These are phyloP conservation scores for Agonopterix alstromeriana DNA, from an alignment of 2,888 invertebrate species.

Conservation along the genomic window DNA sequence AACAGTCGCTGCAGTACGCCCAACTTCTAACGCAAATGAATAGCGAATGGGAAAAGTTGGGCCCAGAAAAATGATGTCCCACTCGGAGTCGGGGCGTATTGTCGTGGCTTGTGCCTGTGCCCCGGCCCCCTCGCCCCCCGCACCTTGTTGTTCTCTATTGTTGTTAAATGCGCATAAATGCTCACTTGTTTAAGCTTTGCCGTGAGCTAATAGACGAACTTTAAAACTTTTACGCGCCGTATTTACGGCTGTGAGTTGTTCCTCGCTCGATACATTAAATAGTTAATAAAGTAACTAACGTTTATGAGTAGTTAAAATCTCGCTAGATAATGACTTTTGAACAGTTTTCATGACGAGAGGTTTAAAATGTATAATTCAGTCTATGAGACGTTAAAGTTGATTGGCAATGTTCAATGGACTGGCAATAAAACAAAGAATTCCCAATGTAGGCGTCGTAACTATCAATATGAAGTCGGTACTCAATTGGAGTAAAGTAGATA, in stretches of 20 bases:
- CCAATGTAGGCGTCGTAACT: conserved; percentile 10
- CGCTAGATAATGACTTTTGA: no score
- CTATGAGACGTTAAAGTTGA: no score
- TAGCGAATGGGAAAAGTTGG: conserved; percentile 76
- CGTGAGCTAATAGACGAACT: conserved; percentile 2
- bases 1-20: conserved; percentile 73
- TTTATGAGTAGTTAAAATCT: no score
- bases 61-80: conserved; percentile 73
- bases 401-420: no score
- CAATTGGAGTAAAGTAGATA: conserved; percentile 33
- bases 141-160: conserved; percentile 52
- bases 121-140: conserved; percentile 13
- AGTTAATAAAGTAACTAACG: no score
- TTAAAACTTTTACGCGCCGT: conserved; percentile 1
- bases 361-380: no score
- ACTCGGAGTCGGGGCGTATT: conserved; percentile 25
- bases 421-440: no score
- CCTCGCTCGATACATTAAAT: no score
- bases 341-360: no score
- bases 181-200: conserved; percentile 20
- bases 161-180: conserved; percentile 56
- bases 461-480: conserved; percentile 27
- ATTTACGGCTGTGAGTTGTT: not conserved
- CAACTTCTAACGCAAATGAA: conserved; percentile 77
- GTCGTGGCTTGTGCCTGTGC: conserved; percentile 8